Conservation (phyloP, 2,797 vertebrate genomes). For the Gambusia yucatana region DNA sequence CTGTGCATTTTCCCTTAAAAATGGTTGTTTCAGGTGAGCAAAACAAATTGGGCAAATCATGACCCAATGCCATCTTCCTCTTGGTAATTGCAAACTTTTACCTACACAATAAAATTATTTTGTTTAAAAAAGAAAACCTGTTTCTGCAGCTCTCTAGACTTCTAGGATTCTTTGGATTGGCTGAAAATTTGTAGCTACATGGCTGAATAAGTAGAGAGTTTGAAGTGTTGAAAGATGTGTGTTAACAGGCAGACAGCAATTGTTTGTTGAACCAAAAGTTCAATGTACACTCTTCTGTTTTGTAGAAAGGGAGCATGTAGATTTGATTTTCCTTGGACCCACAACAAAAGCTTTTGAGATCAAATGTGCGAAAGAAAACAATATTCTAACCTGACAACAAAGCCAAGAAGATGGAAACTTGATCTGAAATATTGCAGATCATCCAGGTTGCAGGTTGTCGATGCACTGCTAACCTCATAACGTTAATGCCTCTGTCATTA, state of each 20-base stretch:
- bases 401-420: background rate
- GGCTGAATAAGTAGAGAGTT: background rate
- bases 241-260: background rate
- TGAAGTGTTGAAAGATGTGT: background rate
- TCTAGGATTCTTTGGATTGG: background rate
- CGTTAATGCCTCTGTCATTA: background rate
- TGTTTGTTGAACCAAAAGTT: background rate
- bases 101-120: background rate
- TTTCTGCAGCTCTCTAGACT: background rate
- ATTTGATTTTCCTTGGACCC: background rate
- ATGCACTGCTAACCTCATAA: background rate
- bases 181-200: background rate
- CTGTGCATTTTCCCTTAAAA: background rate
- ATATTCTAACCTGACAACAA: background rate
- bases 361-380: background rate
- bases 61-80: background rate
- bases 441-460: background rate
- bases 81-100: background rate
- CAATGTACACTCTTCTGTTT: background rate
- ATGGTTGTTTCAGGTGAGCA: background rate
- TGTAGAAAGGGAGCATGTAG: slow-evolving; percentile 1
- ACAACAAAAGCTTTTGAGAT: background rate
- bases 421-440: background rate
- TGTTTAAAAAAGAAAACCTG: background rate
- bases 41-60: background rate